A percentile compares a stretch with the other conserved stretches of the same genome.
Evolutionary conservation across 2,113 vertebrate species (phyloP).

Genomic region (Zapus hudsonius): DNA sequence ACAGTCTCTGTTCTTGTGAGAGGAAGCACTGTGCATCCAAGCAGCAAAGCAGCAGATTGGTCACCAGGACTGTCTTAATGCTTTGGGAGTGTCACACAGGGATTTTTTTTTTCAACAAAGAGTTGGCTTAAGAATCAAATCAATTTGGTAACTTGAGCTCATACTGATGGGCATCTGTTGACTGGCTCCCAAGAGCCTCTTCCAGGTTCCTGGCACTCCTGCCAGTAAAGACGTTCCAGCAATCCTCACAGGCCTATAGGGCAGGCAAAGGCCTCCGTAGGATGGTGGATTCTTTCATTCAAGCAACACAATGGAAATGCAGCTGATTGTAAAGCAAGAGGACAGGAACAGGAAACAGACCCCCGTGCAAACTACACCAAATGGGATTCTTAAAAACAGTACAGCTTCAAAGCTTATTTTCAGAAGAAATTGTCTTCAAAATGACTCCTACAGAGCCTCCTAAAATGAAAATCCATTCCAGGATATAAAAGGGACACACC

Average conservation of each 20-base stretch:
- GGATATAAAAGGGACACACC: constrained; percentile 66
- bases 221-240: constrained; percentile 30
- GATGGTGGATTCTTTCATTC: constrained; percentile 9
- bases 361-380: constrained; percentile 50
- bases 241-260: neutral
- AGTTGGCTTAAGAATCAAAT: neutral
- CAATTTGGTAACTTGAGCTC: constrained; percentile 2
- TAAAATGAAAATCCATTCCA: constrained; percentile 69
- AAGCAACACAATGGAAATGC: constrained; percentile 20
- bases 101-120: neutral
- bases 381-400: constrained; percentile 57
- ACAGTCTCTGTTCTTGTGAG: neutral
- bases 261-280: neutral
- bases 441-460: constrained; percentile 61
- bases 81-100: neutral
- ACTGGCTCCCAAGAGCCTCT: neutral
- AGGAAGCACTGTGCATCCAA: neutral
- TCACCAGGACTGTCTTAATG: neutral
- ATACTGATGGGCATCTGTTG: neutral
- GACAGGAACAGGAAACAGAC: constrained; percentile 36
- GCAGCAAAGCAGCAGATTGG: neutral
- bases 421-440: constrained; percentile 72
- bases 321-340: constrained; percentile 41
- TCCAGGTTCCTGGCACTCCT: neutral
- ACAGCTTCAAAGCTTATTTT: constrained; percentile 68